Evolutionary conservation across 2,888 invertebrate species (phyloP).

Genomic region (Tineola bisselliella): DNA sequence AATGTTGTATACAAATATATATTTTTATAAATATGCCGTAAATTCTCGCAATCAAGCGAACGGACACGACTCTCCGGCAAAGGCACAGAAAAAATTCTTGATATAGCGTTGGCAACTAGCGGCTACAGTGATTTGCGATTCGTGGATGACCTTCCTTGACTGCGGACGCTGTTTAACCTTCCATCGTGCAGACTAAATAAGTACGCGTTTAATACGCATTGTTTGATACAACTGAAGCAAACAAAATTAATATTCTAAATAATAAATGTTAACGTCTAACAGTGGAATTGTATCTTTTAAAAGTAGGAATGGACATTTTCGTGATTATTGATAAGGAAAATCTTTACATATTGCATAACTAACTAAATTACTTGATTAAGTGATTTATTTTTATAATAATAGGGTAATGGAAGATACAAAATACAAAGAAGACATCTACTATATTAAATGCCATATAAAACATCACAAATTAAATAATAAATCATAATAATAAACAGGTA

Average conservation of each 20-base stretch:
- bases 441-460: too few relatives aligned
- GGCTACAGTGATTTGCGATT: conserved; percentile 36
- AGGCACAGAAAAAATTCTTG: conserved; percentile 2
- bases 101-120: conserved; percentile 1
- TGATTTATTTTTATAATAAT: too few relatives aligned
- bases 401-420: too few relatives aligned
- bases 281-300: background rate
- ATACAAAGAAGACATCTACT: too few relatives aligned
- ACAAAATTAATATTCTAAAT: conserved; percentile 5
- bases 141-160: conserved; percentile 50
- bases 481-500: background rate
- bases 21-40: background rate
- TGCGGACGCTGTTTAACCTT: conserved; percentile 32
- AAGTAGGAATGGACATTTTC: background rate
- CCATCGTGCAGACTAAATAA: conserved; percentile 19
- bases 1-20: background rate
- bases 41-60: background rate
- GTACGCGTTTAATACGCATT: conserved; percentile 5
- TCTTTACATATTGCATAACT: background rate
- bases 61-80: background rate
- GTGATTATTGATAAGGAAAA: background rate
- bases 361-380: too few relatives aligned
- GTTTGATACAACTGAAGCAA: conserved; percentile 9
- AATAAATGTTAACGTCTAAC: background rate
- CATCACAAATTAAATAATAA: background rate